Base-by-base conservation (phyloP, 2,888 invertebrate species). In the Podabrus alpinus region DNA sequence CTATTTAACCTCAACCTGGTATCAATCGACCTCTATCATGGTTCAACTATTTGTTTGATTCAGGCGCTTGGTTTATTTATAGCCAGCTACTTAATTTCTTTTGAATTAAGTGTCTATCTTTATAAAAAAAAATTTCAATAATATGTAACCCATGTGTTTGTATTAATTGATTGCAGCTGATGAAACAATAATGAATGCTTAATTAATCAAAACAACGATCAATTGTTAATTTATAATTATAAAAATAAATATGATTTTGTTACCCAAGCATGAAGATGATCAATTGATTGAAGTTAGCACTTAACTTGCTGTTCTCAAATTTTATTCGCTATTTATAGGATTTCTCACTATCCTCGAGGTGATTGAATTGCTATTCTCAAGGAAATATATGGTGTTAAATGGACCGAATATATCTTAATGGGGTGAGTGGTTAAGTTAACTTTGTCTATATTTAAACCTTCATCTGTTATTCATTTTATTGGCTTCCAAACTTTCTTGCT, bases 401-500 rank as follows among this genome's bases (percentile, higher is more conserved):
- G 82, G 82, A 74, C 78, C 80, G 81, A 81, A 79, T 83, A 83
- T 82, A 81, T 80, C 83, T 75, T 80, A 81, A 83, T 80, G 81
- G 80, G 62, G 79, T 80, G 83, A 81, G 79, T 81, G 82, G 82
- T 83, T 83, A 80, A 79, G 78, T 80, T 77, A 81, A 85, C 83
- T 85, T 85, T 83, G 84, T 85, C 84, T 85, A 82, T 84, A 82
- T 85, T 85, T 84, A 84, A 83, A 81, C 83, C 82, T 82, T 85
- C 85, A 85, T 85, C 84, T 84, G 85, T 85, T 86, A 85, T 86
- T 86, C 86, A 85, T 86, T 85, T 84, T 85, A 85, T 85, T 83
- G 85, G 84, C 82, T 84, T 81, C 79, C 78, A 59, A 73, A 73
- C 62, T 64, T 64, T 64, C 62, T 21, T 19, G 74, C 71, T 74